Percentiles rank a stretch among this genome's conserved stretches.
phyloP scores from a whole-genome alignment of 1,140 invertebrate genomes.

The Conus betulinus region DNA sequence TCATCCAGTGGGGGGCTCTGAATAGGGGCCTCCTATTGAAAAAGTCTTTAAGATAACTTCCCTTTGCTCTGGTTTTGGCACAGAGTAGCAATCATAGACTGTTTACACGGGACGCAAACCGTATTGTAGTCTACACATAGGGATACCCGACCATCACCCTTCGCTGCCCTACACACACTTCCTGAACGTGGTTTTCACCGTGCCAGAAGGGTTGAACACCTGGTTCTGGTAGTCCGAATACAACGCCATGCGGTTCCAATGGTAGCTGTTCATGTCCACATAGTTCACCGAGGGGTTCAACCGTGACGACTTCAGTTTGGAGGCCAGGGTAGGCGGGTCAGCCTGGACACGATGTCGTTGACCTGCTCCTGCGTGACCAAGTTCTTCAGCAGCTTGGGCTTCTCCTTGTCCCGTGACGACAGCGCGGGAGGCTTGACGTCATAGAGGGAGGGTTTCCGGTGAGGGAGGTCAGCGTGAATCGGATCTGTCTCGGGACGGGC shows the following conservation, averaged over 20 bases:
- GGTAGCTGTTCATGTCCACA: constrained; percentile 39
- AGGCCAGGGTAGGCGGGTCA: constrained; percentile 31
- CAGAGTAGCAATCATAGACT: neutral
- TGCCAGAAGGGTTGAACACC: constrained; percentile 18
- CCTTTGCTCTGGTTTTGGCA: neutral
- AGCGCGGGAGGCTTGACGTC: constrained; percentile 21
- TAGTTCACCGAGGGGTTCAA: constrained; percentile 25
- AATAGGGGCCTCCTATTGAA: no score
- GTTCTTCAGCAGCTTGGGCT: constrained; percentile 23
- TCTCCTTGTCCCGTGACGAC: constrained; percentile 21
- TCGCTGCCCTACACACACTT: neutral
- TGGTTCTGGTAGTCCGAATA: constrained; percentile 36
- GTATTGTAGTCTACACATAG: neutral
- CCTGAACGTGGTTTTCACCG: constrained; percentile 17
- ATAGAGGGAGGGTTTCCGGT: constrained; percentile 27
- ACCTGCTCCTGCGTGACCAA: constrained; percentile 32
- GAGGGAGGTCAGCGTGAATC: constrained; percentile 12
- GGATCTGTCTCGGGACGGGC: neutral
- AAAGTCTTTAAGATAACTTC: no score
- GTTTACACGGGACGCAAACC: neutral
- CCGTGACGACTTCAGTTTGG: constrained; percentile 4
- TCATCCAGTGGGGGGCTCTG: no score
- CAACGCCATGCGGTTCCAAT: constrained; percentile 33
- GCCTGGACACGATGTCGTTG: constrained; percentile 33
- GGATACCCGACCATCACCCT: neutral